phyloP scores from a whole-genome alignment of 1,140 invertebrate genomes.

The Drosophila bocki region DNA sequence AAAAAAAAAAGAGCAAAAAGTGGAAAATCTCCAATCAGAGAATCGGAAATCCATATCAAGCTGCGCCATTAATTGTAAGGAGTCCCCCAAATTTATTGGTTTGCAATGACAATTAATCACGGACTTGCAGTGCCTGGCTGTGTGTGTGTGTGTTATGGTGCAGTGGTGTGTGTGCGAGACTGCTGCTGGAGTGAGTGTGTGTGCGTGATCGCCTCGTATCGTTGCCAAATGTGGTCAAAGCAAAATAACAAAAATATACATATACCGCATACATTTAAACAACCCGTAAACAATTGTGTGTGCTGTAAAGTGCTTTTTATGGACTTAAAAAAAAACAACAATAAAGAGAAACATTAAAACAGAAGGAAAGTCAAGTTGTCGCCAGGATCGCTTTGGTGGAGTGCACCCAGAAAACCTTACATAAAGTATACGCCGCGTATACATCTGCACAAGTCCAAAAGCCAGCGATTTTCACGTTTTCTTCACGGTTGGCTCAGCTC shows the following conservation, averaged over 20 bases:
- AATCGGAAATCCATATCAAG: conserved; percentile 50
- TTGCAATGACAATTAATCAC: conserved; percentile 50
- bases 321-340: conserved; percentile 31
- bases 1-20: neutral
- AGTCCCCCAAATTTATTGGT: conserved; percentile 40
- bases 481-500: conserved; percentile 26
- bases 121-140: conserved; percentile 66
- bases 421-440: conserved; percentile 32
- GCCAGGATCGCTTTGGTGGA: conserved; percentile 30
- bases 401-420: conserved; percentile 20
- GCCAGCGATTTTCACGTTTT: conserved; percentile 26
- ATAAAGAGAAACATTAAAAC: conserved; percentile 15
- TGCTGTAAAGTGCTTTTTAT: conserved; percentile 77
- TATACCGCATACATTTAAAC: conserved; percentile 12
- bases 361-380: conserved; percentile 44
- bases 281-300: conserved; percentile 30
- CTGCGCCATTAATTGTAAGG: conserved; percentile 66
- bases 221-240: conserved; percentile 81
- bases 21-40: conserved; percentile 27
- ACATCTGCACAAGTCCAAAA: conserved; percentile 57
- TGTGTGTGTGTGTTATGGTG: conserved; percentile 40
- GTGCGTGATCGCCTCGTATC: conserved; percentile 45
- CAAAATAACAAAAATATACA: conserved; percentile 36
- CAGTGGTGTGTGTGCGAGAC: conserved; percentile 39
- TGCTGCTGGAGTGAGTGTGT: conserved; percentile 41